These are phyloP conservation scores for Periophthalmodon schlosseri DNA, from an alignment of 2,113 vertebrate genomes.

Conservation along the genomic window DNA sequence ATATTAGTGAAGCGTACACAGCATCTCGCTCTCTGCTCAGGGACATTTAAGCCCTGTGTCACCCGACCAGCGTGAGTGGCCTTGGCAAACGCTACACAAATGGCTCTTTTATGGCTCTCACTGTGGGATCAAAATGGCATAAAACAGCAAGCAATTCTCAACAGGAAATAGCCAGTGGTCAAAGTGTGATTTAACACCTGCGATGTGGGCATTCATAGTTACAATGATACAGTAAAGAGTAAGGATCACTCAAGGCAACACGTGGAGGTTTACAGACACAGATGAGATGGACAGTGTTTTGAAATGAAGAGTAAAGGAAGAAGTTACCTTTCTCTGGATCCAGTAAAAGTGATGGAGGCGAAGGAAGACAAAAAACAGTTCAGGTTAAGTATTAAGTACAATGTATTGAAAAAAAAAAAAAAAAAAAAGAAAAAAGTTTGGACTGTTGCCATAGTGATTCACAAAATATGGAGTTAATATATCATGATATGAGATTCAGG, in stretches of 20 bases:
- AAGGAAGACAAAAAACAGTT: neutral
- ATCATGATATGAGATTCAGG: too few relatives aligned
- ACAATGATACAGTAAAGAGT: slow-evolving; percentile 35
- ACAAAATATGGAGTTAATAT: too few relatives aligned
- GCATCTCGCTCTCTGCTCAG: slow-evolving; percentile 45
- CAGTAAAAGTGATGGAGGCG: slow-evolving; percentile 43
- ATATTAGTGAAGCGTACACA: slow-evolving; percentile 15
- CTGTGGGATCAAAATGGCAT: slow-evolving; percentile 48
- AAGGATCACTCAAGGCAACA: slow-evolving; percentile 32
- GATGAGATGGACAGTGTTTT: slow-evolving; percentile 21
- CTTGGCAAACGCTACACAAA: slow-evolving; percentile 60
- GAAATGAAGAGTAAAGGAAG: slow-evolving; percentile 25
- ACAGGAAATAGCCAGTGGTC: slow-evolving; percentile 52
- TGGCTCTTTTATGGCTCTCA: slow-evolving; percentile 61
- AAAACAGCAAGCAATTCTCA: slow-evolving; percentile 57
- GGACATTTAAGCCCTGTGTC: slow-evolving; percentile 59
- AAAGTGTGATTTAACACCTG: slow-evolving; percentile 44
- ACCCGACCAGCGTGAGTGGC: slow-evolving; percentile 60
- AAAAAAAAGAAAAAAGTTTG: too few relatives aligned
- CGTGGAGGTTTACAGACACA: slow-evolving; percentile 39
- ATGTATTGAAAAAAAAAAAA: too few relatives aligned
- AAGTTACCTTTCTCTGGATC: slow-evolving; percentile 75
- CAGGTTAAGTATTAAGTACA: neutral
- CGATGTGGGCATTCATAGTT: slow-evolving; percentile 30
- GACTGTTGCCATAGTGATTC: too few relatives aligned